Evolutionary conservation across 1,140 invertebrate species (phyloP).

Genomic region (Drosophila kepulauana): DNA sequence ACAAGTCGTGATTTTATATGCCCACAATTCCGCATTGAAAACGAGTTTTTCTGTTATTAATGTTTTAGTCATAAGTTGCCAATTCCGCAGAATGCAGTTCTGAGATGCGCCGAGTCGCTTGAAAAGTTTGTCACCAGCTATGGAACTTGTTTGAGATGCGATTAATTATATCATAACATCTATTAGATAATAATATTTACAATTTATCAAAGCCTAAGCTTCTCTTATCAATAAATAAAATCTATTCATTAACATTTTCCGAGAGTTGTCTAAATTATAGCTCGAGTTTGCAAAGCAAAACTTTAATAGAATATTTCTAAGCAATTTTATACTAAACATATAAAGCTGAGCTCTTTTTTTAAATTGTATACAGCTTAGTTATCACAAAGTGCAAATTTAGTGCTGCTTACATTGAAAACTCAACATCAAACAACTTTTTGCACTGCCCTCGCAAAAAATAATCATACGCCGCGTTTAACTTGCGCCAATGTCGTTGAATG

Average conservation of each 20-base stretch:
- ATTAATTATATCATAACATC: too few species aligned
- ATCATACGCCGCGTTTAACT: neutral
- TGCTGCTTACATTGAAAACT: neutral
- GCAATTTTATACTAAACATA: too few species aligned
- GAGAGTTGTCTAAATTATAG: too few species aligned
- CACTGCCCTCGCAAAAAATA: slow-evolving; percentile 13
- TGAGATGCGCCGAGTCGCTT: neutral
- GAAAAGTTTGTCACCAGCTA: neutral
- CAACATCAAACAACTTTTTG: neutral
- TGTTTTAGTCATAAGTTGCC: slow-evolving; percentile 26
- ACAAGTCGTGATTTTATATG: slow-evolving; percentile 27
- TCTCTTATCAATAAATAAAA: too few species aligned
- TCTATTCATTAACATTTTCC: too few species aligned
- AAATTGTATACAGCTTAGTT: too few species aligned
- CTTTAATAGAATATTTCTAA: too few species aligned
- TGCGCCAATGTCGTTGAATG: slow-evolving; percentile 3
- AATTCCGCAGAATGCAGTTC: slow-evolving; percentile 4
- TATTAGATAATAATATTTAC: too few species aligned
- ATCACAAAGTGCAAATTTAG: neutral
- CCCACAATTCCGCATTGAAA: slow-evolving; percentile 33
- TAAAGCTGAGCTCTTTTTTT: too few species aligned
- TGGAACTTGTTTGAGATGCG: too few species aligned
- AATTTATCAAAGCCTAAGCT: too few species aligned
- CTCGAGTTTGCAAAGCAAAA: too few species aligned
- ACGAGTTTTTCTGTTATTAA: slow-evolving; percentile 47